A percentile compares a stretch with the other conserved stretches of the same genome.
These are phyloP conservation scores for Glyphotaelius pellucidus DNA, from an alignment of 2,888 invertebrate genomes.

Conservation along the genomic window DNA sequence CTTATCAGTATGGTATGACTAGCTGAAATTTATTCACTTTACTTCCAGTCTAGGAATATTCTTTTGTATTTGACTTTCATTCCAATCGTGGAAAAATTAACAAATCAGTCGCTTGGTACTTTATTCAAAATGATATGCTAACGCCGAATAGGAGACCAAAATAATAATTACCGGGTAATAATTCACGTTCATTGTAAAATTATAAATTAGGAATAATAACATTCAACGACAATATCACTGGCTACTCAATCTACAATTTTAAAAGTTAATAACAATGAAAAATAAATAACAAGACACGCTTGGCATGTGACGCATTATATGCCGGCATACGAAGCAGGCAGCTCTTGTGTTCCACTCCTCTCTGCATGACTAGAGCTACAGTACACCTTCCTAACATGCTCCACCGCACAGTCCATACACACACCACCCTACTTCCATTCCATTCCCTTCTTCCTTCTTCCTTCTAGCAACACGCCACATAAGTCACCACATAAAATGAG, in stretches of 20 bases:
- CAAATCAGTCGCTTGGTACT: constrained; percentile 12
- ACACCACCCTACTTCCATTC: not conserved
- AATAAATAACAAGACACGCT: constrained; percentile 62
- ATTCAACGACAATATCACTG: constrained; percentile 59
- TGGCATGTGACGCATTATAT: constrained; percentile 60
- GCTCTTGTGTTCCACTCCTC: constrained; percentile 7
- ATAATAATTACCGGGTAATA: not conserved
- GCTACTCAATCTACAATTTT: constrained; percentile 52
- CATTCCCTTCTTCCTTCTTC: too few species aligned
- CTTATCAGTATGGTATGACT: not conserved
- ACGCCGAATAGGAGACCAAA: constrained; percentile 8
- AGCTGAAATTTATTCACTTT: not conserved
- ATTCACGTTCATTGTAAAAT: constrained; percentile 25
- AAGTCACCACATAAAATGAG: constrained; percentile 23
- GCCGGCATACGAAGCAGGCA: constrained; percentile 51
- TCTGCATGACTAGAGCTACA: constrained; percentile 37
- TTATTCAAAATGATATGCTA: constrained; percentile 15
- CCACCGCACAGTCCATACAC: not conserved
- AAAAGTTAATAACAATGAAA: constrained; percentile 60
- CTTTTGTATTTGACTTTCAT: constrained; percentile 10
- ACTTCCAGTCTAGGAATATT: constrained; percentile 16
- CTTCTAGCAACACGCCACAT: constrained; percentile 13
- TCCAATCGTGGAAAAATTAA: not conserved
- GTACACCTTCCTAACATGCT: not conserved
- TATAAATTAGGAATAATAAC: constrained; percentile 50